phyloP scores from a whole-genome alignment of 2,888 invertebrate genomes.

The Meandrusa payeni region DNA sequence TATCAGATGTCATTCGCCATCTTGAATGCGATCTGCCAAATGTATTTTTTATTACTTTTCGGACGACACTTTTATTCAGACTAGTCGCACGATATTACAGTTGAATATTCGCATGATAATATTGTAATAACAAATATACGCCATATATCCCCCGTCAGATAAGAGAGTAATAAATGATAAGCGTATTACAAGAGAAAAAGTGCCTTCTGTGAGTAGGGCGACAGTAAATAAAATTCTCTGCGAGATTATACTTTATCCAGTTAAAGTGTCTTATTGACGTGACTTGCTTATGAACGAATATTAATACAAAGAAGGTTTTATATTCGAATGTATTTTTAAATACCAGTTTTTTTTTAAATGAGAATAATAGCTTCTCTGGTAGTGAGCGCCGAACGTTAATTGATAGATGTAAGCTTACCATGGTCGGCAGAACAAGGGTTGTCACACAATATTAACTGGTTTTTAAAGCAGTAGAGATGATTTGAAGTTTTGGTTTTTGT shows the following conservation, averaged over 20 bases:
- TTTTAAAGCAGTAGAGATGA: too few relatives aligned
- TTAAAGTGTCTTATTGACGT: slow-evolving; percentile 5
- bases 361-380: too few relatives aligned
- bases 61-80: slow-evolving; percentile 22
- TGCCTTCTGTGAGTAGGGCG: slow-evolving; percentile 34
- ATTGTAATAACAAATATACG: slow-evolving; percentile 35
- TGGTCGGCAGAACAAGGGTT: too few relatives aligned
- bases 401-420: too few relatives aligned
- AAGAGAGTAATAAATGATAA: slow-evolving; percentile 63
- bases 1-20: slow-evolving; percentile 11
- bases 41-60: slow-evolving; percentile 16
- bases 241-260: slow-evolving; percentile 7
- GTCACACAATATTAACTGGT: too few relatives aligned
- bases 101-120: slow-evolving; percentile 31
- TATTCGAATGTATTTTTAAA: too few relatives aligned
- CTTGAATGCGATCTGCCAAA: slow-evolving; percentile 11
- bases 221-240: slow-evolving; percentile 25
- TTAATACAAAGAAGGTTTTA: too few relatives aligned
- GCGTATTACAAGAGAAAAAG: slow-evolving; percentile 41
- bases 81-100: slow-evolving; percentile 16
- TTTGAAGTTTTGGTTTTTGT: too few relatives aligned
- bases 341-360: too few relatives aligned
- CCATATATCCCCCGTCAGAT: slow-evolving; percentile 42
- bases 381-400: too few relatives aligned
- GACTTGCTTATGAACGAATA: too few relatives aligned